phyloP scores from a whole-genome alignment of 2,797 vertebrate species.

The Mycteria americana region DNA sequence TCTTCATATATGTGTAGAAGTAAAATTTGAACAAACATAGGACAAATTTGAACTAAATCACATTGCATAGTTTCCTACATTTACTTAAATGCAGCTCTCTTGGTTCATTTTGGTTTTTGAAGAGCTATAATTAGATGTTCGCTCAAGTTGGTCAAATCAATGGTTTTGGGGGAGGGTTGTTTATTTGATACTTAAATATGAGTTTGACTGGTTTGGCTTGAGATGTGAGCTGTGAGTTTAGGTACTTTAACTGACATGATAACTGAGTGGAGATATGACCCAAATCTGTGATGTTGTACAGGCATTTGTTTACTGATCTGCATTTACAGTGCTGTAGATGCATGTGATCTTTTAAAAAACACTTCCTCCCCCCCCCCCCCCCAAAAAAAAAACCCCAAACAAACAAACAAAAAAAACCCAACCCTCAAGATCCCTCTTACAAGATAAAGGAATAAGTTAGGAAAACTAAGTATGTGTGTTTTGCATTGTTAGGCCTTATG shows the following conservation, averaged over 20 bases:
- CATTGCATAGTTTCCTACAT: not conserved
- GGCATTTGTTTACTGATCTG: not conserved
- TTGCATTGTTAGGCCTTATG: not conserved
- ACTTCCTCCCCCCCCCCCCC: fast-evolving
- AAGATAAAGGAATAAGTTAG: not conserved
- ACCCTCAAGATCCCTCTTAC: not conserved
- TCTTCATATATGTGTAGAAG: not conserved
- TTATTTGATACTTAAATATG: not conserved
- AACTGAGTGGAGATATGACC: not conserved
- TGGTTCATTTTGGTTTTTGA: not conserved
- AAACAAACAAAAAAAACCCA: no score
- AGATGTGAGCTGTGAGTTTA: not conserved
- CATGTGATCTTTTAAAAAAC: not conserved
- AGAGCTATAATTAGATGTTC: not conserved
- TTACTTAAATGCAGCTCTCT: not conserved
- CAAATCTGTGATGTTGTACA: not conserved
- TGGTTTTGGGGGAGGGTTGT: not conserved
- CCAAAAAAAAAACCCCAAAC: no score
- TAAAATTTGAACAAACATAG: not conserved
- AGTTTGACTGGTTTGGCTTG: not conserved
- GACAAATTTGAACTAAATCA: not conserved
- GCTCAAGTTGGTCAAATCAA: not conserved
- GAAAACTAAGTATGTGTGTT: not conserved
- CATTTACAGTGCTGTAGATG: not conserved
- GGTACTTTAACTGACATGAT: not conserved